These are phyloP conservation scores for Platynereis dumerilii DNA, from an alignment of 2,888 invertebrate genomes.

Conservation along the genomic window DNA sequence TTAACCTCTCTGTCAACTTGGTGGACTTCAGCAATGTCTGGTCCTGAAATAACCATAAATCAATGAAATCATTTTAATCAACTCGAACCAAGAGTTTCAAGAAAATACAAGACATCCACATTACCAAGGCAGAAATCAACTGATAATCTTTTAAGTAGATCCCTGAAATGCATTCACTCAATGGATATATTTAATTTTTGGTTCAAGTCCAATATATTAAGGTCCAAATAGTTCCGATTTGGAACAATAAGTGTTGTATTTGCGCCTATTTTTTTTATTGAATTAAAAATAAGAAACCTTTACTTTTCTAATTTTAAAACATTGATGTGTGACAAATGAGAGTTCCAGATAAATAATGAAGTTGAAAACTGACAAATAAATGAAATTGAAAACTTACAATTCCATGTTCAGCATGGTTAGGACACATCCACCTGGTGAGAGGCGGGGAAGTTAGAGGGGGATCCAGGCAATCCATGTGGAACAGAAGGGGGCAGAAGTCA, in stretches of 20 bases:
- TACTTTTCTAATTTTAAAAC: no score
- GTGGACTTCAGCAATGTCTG: constrained; percentile 80
- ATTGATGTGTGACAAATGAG: no score
- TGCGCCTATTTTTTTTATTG: no score
- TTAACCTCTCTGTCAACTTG: constrained; percentile 85
- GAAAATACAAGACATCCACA: neutral
- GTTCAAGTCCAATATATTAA: no score
- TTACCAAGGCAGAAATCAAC: neutral
- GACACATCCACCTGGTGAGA: constrained; percentile 95
- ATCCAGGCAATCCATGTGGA: constrained; percentile 92
- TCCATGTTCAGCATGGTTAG: constrained; percentile 91
- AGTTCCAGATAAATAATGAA: no score
- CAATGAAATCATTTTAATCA: no score
- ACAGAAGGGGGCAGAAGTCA: constrained; percentile 89
- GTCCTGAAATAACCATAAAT: constrained; percentile 71
- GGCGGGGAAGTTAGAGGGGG: constrained; percentile 90
- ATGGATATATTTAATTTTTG: no score
- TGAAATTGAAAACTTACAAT: constrained; percentile 64
- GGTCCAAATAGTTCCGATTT: no score
- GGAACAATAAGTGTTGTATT: no score
- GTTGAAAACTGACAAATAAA: neutral
- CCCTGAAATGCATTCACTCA: no score
- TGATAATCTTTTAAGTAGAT: neutral
- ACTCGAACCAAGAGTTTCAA: no score
- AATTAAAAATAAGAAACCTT: neutral